Base-by-base conservation (phyloP, 2,113 vertebrate genomes). In the Formicarius rufipectus region DNA sequence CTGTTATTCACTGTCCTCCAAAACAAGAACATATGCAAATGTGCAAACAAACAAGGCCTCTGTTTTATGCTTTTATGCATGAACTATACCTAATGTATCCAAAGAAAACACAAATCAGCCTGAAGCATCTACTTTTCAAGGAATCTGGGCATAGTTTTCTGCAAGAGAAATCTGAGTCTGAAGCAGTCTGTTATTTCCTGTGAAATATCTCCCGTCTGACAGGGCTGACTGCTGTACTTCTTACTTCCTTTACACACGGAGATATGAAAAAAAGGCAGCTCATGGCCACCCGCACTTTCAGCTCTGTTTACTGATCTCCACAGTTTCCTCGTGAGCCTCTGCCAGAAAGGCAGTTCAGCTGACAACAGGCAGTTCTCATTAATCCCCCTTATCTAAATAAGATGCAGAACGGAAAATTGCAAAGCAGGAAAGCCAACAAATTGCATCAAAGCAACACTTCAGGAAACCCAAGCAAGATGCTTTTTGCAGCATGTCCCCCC, bases 121-220 rank as follows among this genome's bases (percentile, higher is more conserved):
- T 35, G 44, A 73, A 82, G 28, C 23, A 69, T 55, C 63, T 49
- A 17, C 73, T 91, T 91, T 87, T 66, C 84, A 77, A 60, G 52
- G 33, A 58, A 89, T 81, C 59, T 79, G 63, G 37, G n/a, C 63
- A 77, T 0, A 3, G 25, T 50, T 56, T 90, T 86, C 62, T 80
- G 52, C 24, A 69, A 88, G 23, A 84, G 52, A 80, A 68, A 63
- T 58, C 53, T 3, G 27, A 96, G 44, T 76, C 74, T 52, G 71
- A 87, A 96, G 82, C 81, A 8, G 8, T 85, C 71, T 92, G 84
- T 67, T 93, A 39, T 84, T 95, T 94, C 81, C 90, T 89, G 45
- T 83, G 87, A 93, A 95, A 80, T 95, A 84, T 92, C 75, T 95
- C 69, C 80, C 80, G 78, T 81, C 87, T 91, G 63, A 92, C 62